phyloP scores from a whole-genome alignment of 1,140 invertebrate species.

The Batillaria attramentaria region DNA sequence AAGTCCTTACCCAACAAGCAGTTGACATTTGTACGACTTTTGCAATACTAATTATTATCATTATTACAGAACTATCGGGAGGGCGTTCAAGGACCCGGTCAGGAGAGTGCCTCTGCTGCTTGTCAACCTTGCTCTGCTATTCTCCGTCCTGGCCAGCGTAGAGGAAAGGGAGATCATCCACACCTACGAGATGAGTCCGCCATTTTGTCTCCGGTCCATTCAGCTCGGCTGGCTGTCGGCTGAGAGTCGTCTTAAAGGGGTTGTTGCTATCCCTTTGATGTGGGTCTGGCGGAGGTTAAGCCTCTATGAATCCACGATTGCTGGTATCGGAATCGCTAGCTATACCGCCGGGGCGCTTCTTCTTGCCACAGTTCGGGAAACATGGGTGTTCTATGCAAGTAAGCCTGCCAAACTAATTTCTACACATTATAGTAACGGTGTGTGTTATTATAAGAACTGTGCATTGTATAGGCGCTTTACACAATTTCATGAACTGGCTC shows the following conservation, averaged over 20 bases:
- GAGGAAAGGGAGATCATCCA: background rate
- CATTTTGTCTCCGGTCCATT: background rate
- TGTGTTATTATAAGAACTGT: background rate
- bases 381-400: constrained; percentile 1
- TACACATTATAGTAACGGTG: background rate
- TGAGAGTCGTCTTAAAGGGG: constrained; percentile 2
- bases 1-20: too few species aligned
- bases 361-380: background rate
- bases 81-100: background rate
- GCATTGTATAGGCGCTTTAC: background rate
- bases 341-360: background rate
- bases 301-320: constrained; percentile 3
- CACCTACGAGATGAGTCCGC: constrained; percentile 11
- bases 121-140: background rate
- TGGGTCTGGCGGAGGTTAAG: background rate
- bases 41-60: too few species aligned
- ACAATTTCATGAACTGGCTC: background rate
- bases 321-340: background rate
- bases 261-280: background rate
- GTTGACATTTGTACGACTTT: too few species aligned
- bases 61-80: background rate
- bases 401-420: background rate
- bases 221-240: background rate
- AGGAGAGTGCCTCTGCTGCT: background rate
- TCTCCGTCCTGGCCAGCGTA: background rate